Evolutionary conservation across 2,113 vertebrate species (phyloP), one percentile per base, ranked within the genome.

Genomic region (Garra rufa): DNA sequence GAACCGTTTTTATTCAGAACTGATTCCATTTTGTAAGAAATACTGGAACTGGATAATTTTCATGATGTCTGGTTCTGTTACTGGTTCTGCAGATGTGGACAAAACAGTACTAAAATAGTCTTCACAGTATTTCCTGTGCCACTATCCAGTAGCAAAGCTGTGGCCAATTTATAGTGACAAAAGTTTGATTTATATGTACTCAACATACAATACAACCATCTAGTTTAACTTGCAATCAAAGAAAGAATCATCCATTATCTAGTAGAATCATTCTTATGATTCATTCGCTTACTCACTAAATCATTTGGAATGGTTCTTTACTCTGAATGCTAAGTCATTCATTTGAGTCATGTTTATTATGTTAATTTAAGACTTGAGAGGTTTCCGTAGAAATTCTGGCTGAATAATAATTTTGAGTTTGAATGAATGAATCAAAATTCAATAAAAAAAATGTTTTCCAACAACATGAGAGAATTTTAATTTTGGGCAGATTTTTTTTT

Each of bases 1-100:
- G 46, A 76, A 55, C 41, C 1, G n/a, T 71, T 44, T 70, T 44
- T 71, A 71, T 71, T 71, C 41, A 71, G 41, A 44, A 44, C 10
- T 1, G n/a, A 44, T 71, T 71, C 21, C 6, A 71, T 71, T 44
- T 24, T 13, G 6, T 24, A 38, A 19, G 3, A 24, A 24, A 71
- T 24, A 44, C 41, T 71, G 69, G 69, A 44, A 71, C n/a, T 1
- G 5, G n/a, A 71, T 44, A 7, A 2, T 59, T 41, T 41, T 38
- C 52, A 15, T 57, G 11, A 41, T 13, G 6, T 57, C 57, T 76
- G 48, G 28, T 76, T 75, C 6, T 71, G 38, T 70, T 6, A 41
- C 4, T 70, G 38, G 67, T 14, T 70, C 67, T 11, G 7, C 67
- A 71, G 21, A 71, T 71, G 69, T 71, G 69, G 9, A 43, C 21